Percentiles rank a stretch among this genome's conserved stretches.
phyloP scores from a whole-genome alignment of 2,797 vertebrate genomes.

The Myotis vivesi region DNA sequence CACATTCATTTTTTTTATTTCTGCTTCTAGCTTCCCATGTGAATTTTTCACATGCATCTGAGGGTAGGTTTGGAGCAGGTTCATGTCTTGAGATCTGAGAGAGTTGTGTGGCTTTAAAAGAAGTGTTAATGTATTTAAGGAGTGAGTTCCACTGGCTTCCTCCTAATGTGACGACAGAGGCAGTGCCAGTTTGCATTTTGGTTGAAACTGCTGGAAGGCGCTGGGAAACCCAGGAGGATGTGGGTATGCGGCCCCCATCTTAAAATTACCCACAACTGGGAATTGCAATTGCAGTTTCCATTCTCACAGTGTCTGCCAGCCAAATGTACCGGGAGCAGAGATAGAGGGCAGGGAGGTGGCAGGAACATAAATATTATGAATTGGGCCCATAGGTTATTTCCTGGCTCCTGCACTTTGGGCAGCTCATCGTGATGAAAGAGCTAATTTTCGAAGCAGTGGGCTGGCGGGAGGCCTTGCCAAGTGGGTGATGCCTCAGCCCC shows the following conservation, averaged over 20 bases:
- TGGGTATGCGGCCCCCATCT: background rate
- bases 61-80: background rate
- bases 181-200: background rate
- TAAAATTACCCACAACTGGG: background rate
- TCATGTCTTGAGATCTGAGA: constrained; percentile 10
- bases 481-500: background rate
- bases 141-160: background rate
- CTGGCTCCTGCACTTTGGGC: background rate
- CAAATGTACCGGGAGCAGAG: background rate
- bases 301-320: background rate
- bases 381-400: constrained; percentile 46
- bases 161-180: background rate
- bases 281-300: background rate
- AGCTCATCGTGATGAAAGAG: constrained; percentile 32
- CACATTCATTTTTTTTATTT: background rate
- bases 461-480: background rate
- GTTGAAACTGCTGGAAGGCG: background rate
- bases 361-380: constrained; percentile 45
- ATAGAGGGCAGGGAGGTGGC: background rate
- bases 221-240: background rate
- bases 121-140: background rate
- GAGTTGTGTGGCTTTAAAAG: constrained; percentile 6
- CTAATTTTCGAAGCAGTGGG: constrained; percentile 42
- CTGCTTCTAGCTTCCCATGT: background rate
- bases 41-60: background rate